phyloP scores from a whole-genome alignment of 2,888 invertebrate species.

The Daptonema setosum region DNA sequence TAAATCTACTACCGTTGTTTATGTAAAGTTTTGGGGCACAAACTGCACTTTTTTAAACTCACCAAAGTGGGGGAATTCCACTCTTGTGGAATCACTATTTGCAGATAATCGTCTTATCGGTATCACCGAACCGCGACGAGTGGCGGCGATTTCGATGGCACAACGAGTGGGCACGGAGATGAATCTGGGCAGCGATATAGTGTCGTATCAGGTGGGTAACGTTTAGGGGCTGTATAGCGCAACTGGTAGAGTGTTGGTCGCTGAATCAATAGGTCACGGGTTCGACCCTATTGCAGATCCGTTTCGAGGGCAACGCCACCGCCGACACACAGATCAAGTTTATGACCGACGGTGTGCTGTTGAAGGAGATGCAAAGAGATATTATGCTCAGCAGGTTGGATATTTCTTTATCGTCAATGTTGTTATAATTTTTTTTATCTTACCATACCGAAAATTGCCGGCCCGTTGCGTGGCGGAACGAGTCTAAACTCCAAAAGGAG shows the following conservation, averaged over 20 bases:
- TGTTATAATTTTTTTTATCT: background rate
- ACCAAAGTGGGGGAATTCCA: too few relatives aligned
- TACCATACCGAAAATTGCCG: too few relatives aligned
- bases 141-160: conserved; percentile 92
- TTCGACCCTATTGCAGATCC: conserved; percentile 43
- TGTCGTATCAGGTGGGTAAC: conserved; percentile 47
- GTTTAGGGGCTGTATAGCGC: too few relatives aligned
- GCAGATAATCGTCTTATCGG: conserved; percentile 55
- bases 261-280: too few relatives aligned
- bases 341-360: conserved; percentile 88
- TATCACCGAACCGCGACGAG: conserved; percentile 85
- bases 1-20: too few relatives aligned
- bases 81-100: conserved; percentile 20
- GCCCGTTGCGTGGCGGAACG: too few relatives aligned
- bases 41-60: too few relatives aligned
- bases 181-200: conserved; percentile 45
- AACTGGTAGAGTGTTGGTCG: too few relatives aligned
- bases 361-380: conserved; percentile 59
- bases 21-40: too few relatives aligned
- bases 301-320: conserved; percentile 73
- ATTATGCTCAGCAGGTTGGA: conserved; percentile 17
- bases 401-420: background rate
- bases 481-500: too few relatives aligned
- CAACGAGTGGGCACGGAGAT: conserved; percentile 70
- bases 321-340: conserved; percentile 79